Evolutionary conservation across 1,140 invertebrate species (phyloP), one percentile per base, ranked within the genome.

Genomic region (Eriocheir sinensis): DNA sequence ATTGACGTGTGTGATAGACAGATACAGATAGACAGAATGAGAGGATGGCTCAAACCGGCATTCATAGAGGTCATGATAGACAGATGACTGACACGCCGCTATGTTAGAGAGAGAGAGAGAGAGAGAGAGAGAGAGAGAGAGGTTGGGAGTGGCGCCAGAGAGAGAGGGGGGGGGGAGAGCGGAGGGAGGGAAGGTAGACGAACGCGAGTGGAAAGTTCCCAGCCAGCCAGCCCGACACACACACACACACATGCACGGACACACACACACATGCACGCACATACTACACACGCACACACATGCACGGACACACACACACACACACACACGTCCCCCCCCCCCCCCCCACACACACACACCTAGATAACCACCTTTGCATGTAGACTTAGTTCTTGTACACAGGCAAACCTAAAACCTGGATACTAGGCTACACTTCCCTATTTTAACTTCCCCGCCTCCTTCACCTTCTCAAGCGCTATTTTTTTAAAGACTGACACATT

Each of bases 121-220:
- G 89, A 72, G 48, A 34, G 89, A 91, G 89, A 36, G 89, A 91
- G 48, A 72, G 89, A 91, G 89, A 91, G 30, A 72, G 40, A 34
- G 48, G 27, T 21, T 21, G 0, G 1, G 60, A n/a, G 60, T n/a
- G 60, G 60, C 44, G 27, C 4, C 80, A 9, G 80, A 27, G 80
- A 36, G 80, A 9, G 80, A 4, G 80, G 27, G n/a, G 80, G 6
- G 80, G 80, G 4, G 80, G 80, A 27, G 80, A 83, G n/a, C n/a
- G n/a, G n/a, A n/a, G n/a, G 83, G 83, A n/a, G 83, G 30, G 83
- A 72, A 72, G 60, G 60, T 72, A 72, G 60, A 89, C 86, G 86
- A 15, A 6, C 86, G 38, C 4, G 36, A 89, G 86, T 89, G 86
- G 86, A 89, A 89, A 89, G 86, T 89, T 89, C 40, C 86, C 86